phyloP scores from a whole-genome alignment of 2,888 invertebrate species.

The Alitta virens region DNA sequence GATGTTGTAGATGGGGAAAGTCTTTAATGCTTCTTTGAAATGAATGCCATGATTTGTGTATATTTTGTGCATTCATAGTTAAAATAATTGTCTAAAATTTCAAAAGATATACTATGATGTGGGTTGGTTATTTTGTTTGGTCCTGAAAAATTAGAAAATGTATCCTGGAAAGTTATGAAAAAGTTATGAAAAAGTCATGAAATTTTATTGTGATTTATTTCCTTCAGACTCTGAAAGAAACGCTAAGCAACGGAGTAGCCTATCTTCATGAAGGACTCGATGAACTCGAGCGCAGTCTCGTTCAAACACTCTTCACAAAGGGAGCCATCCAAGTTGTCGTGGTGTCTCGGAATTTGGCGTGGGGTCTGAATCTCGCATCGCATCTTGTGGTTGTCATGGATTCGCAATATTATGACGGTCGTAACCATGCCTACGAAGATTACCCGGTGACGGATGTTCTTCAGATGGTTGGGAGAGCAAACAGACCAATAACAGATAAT shows the following conservation, averaged over 20 bases:
- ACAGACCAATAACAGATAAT: constrained; percentile 86
- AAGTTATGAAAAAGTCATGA: too few relatives aligned
- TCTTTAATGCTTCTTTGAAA: too few relatives aligned
- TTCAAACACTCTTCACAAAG: constrained; percentile 88
- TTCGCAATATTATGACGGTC: constrained; percentile 87
- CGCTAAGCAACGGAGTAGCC: constrained; percentile 90
- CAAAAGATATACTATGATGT: too few relatives aligned
- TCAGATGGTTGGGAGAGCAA: constrained; percentile 97
- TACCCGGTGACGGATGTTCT: constrained; percentile 96
- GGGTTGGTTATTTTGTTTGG: too few relatives aligned
- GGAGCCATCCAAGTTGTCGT: constrained; percentile 89
- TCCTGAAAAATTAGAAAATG: too few relatives aligned
- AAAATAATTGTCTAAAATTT: too few relatives aligned
- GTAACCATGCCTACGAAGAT: constrained; percentile 81
- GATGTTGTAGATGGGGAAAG: too few relatives aligned
- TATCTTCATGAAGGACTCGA: constrained; percentile 95
- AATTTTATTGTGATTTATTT: background rate
- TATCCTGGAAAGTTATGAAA: too few relatives aligned
- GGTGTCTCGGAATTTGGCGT: constrained; percentile 86
- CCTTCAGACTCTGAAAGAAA: constrained; percentile 80
- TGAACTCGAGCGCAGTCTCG: constrained; percentile 79
- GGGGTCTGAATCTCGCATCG: constrained; percentile 83
- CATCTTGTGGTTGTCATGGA: constrained; percentile 97
- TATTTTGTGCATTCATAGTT: too few relatives aligned
- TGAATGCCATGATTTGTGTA: too few relatives aligned